Base-by-base conservation (phyloP, 2,888 invertebrate species). In the Lymantria monacha region DNA sequence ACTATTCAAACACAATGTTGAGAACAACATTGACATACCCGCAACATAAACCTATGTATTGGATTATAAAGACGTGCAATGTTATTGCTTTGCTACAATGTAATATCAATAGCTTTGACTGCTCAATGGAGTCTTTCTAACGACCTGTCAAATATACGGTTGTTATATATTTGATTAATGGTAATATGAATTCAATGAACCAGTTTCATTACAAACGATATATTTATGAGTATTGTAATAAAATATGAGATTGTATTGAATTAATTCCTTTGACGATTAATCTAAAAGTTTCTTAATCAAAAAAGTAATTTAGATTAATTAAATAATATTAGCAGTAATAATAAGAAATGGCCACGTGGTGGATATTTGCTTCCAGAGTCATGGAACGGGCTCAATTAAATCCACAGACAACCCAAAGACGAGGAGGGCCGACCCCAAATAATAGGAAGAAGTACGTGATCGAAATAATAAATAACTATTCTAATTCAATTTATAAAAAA, bases 31-130 rank as follows among this genome's bases (percentile, higher is more conserved):
- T 14, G 13, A 55, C 56, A 57, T 65, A 60, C 66, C 45, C 49
- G 53, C 46, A 57, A 60, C 54, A 61, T 65, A 55, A 63, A 63
- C 56, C 57, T 54, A 48, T 53, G 53, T 63, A 56, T 59, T 59
- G 61, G 66, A 69, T 66, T 68, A 66, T 66, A 68, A 65, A 69
- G 66, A 62, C 66, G 69, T 49, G 52, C 53, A 42, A 38, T 49
- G 55, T 59, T 66, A 66, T 66, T 59, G 55, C 60, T 60, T 51
- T 48, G 50, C 55, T 52, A 69, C 66, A 66, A 48, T 61, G 66
- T 67, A 60, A 41, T 47, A 47, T 58, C 62, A 55, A 62, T 49
- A 54, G 47, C 55, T 55, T 50, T 41, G 51, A 56, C 53, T 59
- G 49, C 43, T 58, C 48, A 46, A 53, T 47, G 44, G 40, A 46